Evolutionary conservation across 2,888 invertebrate species (phyloP), one percentile per base, ranked within the genome.

Genomic region (Hecatera dysodea): DNA sequence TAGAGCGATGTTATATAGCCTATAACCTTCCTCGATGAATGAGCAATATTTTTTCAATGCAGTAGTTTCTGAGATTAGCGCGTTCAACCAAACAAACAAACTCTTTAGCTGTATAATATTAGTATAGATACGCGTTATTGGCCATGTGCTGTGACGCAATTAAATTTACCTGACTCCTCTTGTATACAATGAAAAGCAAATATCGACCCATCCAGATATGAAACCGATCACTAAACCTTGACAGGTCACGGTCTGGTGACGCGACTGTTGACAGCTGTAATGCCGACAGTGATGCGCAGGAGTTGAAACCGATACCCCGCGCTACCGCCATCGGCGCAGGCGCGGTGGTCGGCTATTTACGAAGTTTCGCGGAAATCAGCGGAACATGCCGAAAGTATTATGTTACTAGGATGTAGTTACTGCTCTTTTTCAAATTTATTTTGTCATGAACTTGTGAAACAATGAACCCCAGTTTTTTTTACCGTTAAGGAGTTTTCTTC

Each of bases 281-380:
- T 81, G 78, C 74, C 73, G 83, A 67, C 75, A 79, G 79, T 78
- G 79, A 81, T 79, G 80, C 78, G 85, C 82, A 74, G 78, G 80
- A 81, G 84, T 77, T 90, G 93, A 89, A 93, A 94, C 90, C 78
- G 93, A 93, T 89, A 93, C 86, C 77, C 72, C 63, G 88, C 77
- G 90, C 90, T 88, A 92, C 86, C 82, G 78, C 73, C 78, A 65
- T 62, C 67, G 69, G 83, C 72, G 67, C 76, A 74, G 83, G 83
- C 87, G 86, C 52, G 93, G 93, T 93, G 92, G 94, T 92, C 93
- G 90, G 78, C 78, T 90, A 90, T 90, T 90, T 89, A 84, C 84
- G 88, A 88, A 82, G 86, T 81, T 93, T 93, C 93, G 89, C 83
- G 87, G 93, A 93, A 93, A 84, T 82, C 69, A 67, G 69, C 79